phyloP scores from a whole-genome alignment of 1,140 invertebrate genomes.

The Drosophila prosaltans region DNA sequence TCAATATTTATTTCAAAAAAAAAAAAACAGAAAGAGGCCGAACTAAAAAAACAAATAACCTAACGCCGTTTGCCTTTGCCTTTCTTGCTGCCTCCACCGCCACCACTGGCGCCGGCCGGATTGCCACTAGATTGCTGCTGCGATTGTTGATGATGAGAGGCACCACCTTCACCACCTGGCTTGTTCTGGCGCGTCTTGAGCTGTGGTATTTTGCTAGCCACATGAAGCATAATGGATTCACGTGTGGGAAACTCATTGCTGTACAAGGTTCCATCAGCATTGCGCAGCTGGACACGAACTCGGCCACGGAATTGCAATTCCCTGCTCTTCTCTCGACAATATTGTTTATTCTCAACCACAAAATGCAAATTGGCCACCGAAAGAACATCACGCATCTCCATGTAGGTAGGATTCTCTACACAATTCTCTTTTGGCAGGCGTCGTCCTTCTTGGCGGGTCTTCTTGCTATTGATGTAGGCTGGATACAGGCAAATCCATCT shows the following conservation, averaged over 20 bases:
- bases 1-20: constrained; percentile 64
- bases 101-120: constrained; percentile 33
- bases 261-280: constrained; percentile 93
- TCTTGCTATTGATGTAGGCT: constrained; percentile 97
- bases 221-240: constrained; percentile 89
- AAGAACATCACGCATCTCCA: constrained; percentile 97
- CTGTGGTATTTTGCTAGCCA: constrained; percentile 95
- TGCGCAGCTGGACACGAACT: constrained; percentile 95
- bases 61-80: constrained; percentile 81
- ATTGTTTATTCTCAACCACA: constrained; percentile 97
- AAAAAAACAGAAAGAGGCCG: constrained; percentile 41
- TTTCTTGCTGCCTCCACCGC: constrained; percentile 69
- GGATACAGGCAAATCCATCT: constrained; percentile 99
- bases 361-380: constrained; percentile 91
- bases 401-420: constrained; percentile 96
- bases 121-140: constrained; percentile 54
- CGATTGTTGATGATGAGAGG: constrained; percentile 52
- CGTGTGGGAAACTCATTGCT: constrained; percentile 90
- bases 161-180: constrained; percentile 27
- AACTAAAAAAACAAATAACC: constrained; percentile 38
- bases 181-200: constrained; percentile 89
- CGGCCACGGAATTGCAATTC: constrained; percentile 92
- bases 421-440: constrained; percentile 92
- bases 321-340: constrained; percentile 95
- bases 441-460: constrained; percentile 93